These are phyloP conservation scores for Diplodus puntazzo DNA, from an alignment of 2,797 vertebrate genomes.

Conservation along the genomic window DNA sequence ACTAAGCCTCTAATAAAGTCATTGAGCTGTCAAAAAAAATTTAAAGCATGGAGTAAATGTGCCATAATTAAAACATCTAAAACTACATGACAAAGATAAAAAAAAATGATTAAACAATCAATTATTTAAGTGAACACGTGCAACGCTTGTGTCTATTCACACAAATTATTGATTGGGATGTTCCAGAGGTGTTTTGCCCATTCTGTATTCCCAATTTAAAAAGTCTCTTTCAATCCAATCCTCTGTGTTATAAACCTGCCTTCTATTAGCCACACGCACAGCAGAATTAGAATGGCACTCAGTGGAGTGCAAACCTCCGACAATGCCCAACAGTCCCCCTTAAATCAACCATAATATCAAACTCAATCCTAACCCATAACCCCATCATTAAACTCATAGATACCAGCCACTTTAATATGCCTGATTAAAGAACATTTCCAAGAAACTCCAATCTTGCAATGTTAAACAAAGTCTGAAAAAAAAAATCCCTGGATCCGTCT, in stretches of 20 bases:
- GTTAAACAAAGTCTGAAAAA: too few relatives aligned
- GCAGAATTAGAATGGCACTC: too few relatives aligned
- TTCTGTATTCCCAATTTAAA: neutral
- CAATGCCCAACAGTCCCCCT: too few relatives aligned
- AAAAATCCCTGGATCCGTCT: too few relatives aligned
- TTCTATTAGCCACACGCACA: neutral
- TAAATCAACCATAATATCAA: too few relatives aligned
- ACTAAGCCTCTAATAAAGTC: conserved; percentile 1
- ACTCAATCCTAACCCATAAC: too few relatives aligned
- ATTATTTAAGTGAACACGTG: neutral
- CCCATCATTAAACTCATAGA: too few relatives aligned
- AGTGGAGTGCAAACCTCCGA: too few relatives aligned
- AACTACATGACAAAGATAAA: neutral
- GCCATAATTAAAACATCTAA: too few relatives aligned
- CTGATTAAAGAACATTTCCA: too few relatives aligned
- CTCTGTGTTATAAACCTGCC: neutral
- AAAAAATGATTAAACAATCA: neutral
- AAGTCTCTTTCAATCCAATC: neutral
- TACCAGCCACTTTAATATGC: too few relatives aligned
- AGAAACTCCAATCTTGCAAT: too few relatives aligned
- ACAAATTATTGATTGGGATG: conserved; percentile 2
- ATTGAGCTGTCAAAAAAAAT: neutral
- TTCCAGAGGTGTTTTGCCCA: neutral
- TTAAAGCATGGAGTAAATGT: neutral
- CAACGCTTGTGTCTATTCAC: neutral